These are phyloP conservation scores for Vireo griseus DNA, from an alignment of 2,797 vertebrate species.

Conservation along the genomic window DNA sequence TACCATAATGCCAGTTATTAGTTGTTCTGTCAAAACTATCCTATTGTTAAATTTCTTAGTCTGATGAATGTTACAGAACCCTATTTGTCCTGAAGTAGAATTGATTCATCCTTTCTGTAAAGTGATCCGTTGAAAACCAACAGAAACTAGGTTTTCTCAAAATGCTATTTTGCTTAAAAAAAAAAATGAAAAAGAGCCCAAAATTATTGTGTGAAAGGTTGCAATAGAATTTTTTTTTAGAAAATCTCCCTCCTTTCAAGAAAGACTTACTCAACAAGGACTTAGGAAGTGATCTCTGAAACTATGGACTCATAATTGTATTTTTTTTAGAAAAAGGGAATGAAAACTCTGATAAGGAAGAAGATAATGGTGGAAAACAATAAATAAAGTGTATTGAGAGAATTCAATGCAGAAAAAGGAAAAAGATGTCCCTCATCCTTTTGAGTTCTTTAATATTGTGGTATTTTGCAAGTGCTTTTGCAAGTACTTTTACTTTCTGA, in stretches of 20 bases:
- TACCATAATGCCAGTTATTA: background rate
- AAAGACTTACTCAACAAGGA: background rate
- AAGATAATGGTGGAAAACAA: background rate
- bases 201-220: background rate
- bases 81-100: background rate
- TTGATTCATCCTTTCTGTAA: background rate
- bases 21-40: background rate
- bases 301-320: background rate
- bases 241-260: background rate
- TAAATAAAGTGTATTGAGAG: background rate
- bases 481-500: background rate
- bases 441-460: background rate
- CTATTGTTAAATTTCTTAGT: background rate
- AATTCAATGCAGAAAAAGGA: background rate
- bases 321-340: background rate
- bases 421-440: background rate
- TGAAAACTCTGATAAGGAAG: background rate
- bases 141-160: background rate
- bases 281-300: background rate
- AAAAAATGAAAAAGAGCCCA: background rate
- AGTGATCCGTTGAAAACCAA: background rate
- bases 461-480: background rate
- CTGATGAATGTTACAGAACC: background rate
- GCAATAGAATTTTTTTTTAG: background rate
- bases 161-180: background rate